Evolutionary conservation across 2,888 invertebrate species (phyloP), one percentile per base, ranked within the genome.

Genomic region (Cheilosia soror): DNA sequence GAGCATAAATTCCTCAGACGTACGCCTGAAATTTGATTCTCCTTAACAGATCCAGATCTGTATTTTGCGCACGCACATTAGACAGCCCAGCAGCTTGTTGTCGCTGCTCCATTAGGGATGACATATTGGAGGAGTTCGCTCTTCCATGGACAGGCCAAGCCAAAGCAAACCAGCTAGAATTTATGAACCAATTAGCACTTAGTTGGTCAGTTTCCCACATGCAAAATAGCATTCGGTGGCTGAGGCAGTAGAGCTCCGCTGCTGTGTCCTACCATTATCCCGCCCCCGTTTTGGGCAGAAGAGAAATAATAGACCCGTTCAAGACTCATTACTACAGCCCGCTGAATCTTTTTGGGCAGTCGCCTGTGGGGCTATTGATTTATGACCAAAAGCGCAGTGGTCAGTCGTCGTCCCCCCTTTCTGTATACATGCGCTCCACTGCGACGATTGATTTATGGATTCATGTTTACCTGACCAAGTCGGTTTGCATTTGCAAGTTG

Each of bases 171-270:
- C 25, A 60, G 33, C 13, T 31, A 42, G 42, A 62, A 78, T 78
- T 78, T 62, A 78, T 78, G 69, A 72, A 58, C 79, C 79, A 79
- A 79, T 79, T 79, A 79, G 65, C 66, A 51, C 65, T 53, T 47
- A 53, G 58, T 69, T 72, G 58, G 65, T 25, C 51, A 65, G 72
- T 31, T 65, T 58, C 42, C 58, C 65, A 72, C 31, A 77, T 77
- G 66, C 76, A 68, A 77, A 47, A 77, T 62, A 25, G 2, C 49
- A 66, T 49, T 42, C 65, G 33, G 63, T 57, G 75, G 57, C 65
- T 27, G 63, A 37, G 75, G 44, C 57, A 29, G 53, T 29, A 40
- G 29, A 42, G 66, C 53, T 40, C 53, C 29, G 25, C 20, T 25
- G 9, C 7, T 27, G 25, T 72, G 29, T 58, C 44, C 57, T 47